Base-by-base conservation (phyloP, 2,888 invertebrate genomes). In the Lasioglossum figueresi region DNA sequence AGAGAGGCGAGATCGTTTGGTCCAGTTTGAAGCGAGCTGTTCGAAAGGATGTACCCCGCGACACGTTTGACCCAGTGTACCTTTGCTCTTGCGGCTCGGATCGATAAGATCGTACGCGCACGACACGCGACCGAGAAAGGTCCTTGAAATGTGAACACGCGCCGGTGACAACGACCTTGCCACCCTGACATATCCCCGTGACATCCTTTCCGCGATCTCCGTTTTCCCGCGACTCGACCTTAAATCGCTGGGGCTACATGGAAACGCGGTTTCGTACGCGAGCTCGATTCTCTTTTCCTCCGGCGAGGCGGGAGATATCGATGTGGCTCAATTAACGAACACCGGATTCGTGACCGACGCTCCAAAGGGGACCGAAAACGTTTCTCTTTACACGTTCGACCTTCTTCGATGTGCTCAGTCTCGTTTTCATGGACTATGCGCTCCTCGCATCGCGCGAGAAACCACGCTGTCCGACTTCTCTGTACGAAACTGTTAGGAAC, bases 141-240 rank as follows among this genome's bases (percentile, higher is more conserved):
- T 80, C 86, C 86, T 86, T 80, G 88, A 85, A 68, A 89, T 83
- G 85, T 84, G 84, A 87, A 83, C 77, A 83, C 81, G 63, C 19
- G 40, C 71, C 56, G 71, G 80, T 79, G 83, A 79, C 87, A 83
- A 87, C 86, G 87, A 88, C 88, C 86, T 89, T 89, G 89, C 86
- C 71, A 40, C 73, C 63, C 71, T 68, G 82, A 76, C 79, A 76
- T 76, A 85, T 85, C 82, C 82, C 76, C 85, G 76, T 79, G 82
- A 79, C 85, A 86, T 82, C 85, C 79, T 86, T 86, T 74, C 71
- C 70, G 63, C 63, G 63, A 37, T 79, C 79, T 66, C 40, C 43
- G 70, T 84, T 84, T 83, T 71, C 68, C 73, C 74, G 19, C 71
- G 31, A n/a, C 43, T 63, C 72, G 72, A 79, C 78, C 75, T 84